Conservation (phyloP, 2,797 vertebrate species). For the Aratinga solstitialis region DNA sequence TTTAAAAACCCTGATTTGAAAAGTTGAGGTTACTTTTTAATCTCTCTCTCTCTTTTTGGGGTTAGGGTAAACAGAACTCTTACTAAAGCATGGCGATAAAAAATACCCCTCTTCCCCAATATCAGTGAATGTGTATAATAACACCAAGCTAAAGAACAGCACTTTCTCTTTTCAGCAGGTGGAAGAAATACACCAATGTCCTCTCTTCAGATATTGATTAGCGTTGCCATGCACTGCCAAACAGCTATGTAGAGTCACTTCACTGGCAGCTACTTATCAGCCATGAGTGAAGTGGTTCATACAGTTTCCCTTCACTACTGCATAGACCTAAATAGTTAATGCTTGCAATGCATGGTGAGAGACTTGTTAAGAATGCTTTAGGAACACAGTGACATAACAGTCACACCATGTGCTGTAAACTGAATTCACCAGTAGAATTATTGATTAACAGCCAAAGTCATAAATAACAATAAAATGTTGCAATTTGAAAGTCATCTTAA, state of each 20-base stretch:
- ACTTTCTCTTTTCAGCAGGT: background rate
- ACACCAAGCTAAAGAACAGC: background rate
- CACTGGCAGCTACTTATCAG: background rate
- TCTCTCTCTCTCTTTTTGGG: accelerated
- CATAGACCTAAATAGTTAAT: background rate
- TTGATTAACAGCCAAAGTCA: background rate
- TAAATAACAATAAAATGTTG: background rate
- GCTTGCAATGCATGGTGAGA: background rate
- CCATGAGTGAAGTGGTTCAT: background rate
- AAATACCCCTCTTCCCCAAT: background rate
- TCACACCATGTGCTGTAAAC: background rate
- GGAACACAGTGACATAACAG: background rate
- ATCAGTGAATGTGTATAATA: background rate
- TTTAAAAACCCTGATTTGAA: background rate
- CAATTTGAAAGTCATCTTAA: background rate
- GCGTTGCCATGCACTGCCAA: background rate
- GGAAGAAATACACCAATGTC: background rate
- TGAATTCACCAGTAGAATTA: background rate
- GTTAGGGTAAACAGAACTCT: background rate
- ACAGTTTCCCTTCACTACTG: background rate
- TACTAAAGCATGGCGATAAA: background rate
- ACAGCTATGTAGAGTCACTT: background rate
- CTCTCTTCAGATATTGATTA: background rate
- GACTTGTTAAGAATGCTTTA: background rate
- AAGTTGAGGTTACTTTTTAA: background rate